Evolutionary conservation across 2,888 invertebrate genomes (phyloP), one percentile per base, ranked within the genome.

Genomic region (Caenorhabditis afra): DNA sequence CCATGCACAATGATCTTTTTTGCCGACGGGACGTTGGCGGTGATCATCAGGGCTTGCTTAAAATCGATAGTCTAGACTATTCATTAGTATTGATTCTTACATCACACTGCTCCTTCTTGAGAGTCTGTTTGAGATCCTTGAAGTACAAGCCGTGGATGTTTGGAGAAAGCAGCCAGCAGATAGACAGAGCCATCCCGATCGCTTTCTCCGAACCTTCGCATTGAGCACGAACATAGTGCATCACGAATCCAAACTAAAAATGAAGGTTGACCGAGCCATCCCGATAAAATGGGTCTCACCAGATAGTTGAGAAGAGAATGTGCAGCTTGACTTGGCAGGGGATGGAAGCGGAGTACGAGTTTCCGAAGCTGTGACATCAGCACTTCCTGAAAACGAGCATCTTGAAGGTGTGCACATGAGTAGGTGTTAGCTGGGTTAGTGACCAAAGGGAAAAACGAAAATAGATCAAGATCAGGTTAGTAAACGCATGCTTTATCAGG

Each of bases 61-160:
- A n/a, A n/a, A n/a, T n/a, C n/a, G n/a, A n/a, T n/a, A n/a, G n/a
- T n/a, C n/a, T n/a, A n/a, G n/a, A n/a, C n/a, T n/a, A n/a, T n/a
- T n/a, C n/a, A n/a, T n/a, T n/a, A n/a, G n/a, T n/a, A n/a, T 47
- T 18, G 58, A 20, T 29, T 87, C 92, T 90, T 86, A 92, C 97
- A 91, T 99, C 99, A 90, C 98, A 99, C 90, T 99, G 99, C 91
- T 99, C 99, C 91, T 99, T 99, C 65, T 98, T 93, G 81, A 99
- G 92, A 83, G 98, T 98, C 92, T 99, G 98, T 90, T 99, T 99
- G 22, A 99, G 92, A 91, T 99, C 99, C 92, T 99, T 99, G 90
- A 99, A 98, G 94, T 97, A 97, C 76, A 99, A 96, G 18, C 98
- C 98, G 90, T 98, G 96, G 0, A 99, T 97, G 90, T 96, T 96